phyloP scores from a whole-genome alignment of 2,888 invertebrate genomes.

The Teleiodes luculella region DNA sequence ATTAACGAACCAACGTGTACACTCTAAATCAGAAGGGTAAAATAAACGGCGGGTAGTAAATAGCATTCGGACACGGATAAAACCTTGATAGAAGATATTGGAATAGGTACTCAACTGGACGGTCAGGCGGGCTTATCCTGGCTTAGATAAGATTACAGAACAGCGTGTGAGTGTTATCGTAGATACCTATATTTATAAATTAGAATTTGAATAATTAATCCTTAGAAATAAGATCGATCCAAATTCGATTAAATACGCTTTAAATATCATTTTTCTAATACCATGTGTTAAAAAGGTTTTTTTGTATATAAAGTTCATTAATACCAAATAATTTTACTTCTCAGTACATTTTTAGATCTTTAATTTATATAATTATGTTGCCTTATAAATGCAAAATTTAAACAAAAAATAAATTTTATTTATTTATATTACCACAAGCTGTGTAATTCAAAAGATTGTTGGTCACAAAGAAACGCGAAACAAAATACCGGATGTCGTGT shows the following conservation, averaged over 20 bases:
- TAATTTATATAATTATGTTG: too few relatives aligned
- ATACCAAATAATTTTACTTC: too few relatives aligned
- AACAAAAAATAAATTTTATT: too few relatives aligned
- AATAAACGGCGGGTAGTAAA: conserved; percentile 17
- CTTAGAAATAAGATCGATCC: too few relatives aligned
- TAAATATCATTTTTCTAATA: too few relatives aligned
- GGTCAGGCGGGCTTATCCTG: background rate
- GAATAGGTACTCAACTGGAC: background rate
- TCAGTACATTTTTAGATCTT: too few relatives aligned
- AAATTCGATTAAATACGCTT: too few relatives aligned
- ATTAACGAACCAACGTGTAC: conserved; percentile 37
- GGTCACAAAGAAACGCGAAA: conserved; percentile 42
- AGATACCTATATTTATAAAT: background rate
- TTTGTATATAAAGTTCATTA: too few relatives aligned
- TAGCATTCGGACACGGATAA: background rate
- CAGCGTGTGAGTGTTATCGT: background rate
- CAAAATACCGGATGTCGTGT: conserved; percentile 65
- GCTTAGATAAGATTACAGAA: background rate
- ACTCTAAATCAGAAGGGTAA: conserved; percentile 21
- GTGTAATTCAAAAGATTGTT: conserved; percentile 31
- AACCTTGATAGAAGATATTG: background rate
- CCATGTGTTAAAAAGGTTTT: too few relatives aligned
- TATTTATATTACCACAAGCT: conserved; percentile 4
- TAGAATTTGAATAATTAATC: background rate
- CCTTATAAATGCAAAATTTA: too few relatives aligned